phyloP scores from a whole-genome alignment of 2,888 invertebrate species.

The Cybosia mesomella region DNA sequence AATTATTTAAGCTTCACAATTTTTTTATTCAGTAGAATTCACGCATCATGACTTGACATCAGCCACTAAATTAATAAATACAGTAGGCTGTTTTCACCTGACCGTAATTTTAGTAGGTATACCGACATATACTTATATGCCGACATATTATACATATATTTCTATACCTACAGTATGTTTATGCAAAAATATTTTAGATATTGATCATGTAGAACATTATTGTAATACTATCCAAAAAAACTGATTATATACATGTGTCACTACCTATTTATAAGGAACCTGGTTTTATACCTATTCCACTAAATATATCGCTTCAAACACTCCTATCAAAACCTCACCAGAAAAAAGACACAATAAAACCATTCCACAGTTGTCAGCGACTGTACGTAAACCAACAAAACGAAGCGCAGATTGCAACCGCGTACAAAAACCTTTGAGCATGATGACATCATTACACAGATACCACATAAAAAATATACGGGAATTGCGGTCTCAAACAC shows the following conservation, averaged over 20 bases:
- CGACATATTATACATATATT: too few relatives aligned
- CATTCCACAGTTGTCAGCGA: conserved; percentile 6
- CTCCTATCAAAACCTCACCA: not conserved
- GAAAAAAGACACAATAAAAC: not conserved
- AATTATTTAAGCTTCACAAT: too few relatives aligned
- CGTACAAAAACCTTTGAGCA: conserved; percentile 19
- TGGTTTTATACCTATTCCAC: not conserved
- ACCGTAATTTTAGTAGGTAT: too few relatives aligned
- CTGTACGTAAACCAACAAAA: conserved; percentile 19
- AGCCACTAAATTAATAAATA: too few relatives aligned
- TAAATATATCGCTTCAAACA: not conserved
- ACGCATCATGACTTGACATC: too few relatives aligned
- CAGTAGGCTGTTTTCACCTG: too few relatives aligned
- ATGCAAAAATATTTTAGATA: too few relatives aligned
- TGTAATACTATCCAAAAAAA: too few relatives aligned
- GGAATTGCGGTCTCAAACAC: conserved; percentile 15
- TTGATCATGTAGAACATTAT: too few relatives aligned
- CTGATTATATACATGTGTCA: not conserved
- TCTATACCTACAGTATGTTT: too few relatives aligned
- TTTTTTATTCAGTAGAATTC: too few relatives aligned
- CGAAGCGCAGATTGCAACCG: conserved; percentile 19
- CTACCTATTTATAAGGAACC: not conserved
- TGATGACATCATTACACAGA: conserved; percentile 22
- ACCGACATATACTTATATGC: too few relatives aligned
- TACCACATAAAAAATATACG: conserved; percentile 14